A percentile compares a stretch with the other conserved stretches of the same genome.
Evolutionary conservation across 2,888 invertebrate species (phyloP).

Genomic region (Leucophora obtusa): DNA sequence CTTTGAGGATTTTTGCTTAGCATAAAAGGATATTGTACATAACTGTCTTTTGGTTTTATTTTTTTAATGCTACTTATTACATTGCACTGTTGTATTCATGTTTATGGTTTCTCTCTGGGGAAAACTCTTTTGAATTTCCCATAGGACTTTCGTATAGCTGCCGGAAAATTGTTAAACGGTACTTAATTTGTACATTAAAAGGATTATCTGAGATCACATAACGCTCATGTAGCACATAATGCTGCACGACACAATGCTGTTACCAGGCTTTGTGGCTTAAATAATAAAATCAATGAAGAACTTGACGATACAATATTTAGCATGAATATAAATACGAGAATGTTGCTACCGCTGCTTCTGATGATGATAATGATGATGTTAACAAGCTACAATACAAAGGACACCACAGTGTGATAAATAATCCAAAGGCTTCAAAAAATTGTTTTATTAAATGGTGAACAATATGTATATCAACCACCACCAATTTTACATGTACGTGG

Average conservation of each 20-base stretch:
- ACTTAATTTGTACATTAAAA: slow-evolving; percentile 69
- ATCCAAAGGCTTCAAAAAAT: slow-evolving; percentile 31
- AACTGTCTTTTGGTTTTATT: neutral
- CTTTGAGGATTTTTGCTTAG: neutral
- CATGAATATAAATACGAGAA: slow-evolving; percentile 6
- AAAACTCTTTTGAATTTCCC: slow-evolving; percentile 55
- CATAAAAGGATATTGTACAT: neutral
- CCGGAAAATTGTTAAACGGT: slow-evolving; percentile 75
- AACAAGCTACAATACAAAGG: slow-evolving; percentile 15
- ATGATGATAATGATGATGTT: slow-evolving; percentile 35
- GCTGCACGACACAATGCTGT: slow-evolving; percentile 31
- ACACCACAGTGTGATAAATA: slow-evolving; percentile 33
- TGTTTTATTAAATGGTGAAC: neutral
- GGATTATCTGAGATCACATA: slow-evolving; percentile 56
- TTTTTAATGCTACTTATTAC: neutral
- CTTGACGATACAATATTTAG: slow-evolving; percentile 30
- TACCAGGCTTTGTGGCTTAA: slow-evolving; percentile 43
- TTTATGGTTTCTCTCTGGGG: slow-evolving; percentile 31
- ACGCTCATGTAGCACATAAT: slow-evolving; percentile 39
- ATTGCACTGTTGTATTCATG: neutral
- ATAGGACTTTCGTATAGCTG: slow-evolving; percentile 63
- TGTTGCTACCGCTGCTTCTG: neutral
- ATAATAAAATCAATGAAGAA: slow-evolving; percentile 55
- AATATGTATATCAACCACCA: neutral
- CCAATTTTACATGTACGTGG: neutral